phyloP scores from a whole-genome alignment of 1,140 invertebrate species.

The Drosophila arawakana region DNA sequence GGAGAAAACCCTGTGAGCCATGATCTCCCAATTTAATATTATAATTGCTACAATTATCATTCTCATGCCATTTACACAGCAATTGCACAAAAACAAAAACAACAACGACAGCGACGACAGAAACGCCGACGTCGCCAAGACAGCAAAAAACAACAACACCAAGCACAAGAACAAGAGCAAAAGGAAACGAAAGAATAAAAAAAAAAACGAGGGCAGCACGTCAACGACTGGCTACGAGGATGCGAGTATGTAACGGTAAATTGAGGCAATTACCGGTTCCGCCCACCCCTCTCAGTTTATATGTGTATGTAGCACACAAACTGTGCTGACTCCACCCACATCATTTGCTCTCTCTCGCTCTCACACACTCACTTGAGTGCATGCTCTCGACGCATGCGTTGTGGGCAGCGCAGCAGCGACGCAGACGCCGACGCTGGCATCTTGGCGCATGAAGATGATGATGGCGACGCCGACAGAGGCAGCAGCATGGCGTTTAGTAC shows the following conservation, averaged over 20 bases:
- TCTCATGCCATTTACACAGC: conserved; percentile 84
- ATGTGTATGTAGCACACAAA: conserved; percentile 30
- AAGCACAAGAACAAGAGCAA: neutral
- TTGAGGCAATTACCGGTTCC: conserved; percentile 75
- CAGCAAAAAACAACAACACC: conserved; percentile 43
- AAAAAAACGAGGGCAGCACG: conserved; percentile 38
- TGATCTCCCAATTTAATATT: conserved; percentile 85
- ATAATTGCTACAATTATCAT: conserved; percentile 85
- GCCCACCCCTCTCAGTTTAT: conserved; percentile 14
- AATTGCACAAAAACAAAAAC: conserved; percentile 74
- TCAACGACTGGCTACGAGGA: conserved; percentile 52
- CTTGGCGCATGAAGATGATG: conserved; percentile 41
- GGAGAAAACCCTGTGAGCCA: conserved; percentile 78
- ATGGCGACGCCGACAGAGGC: conserved; percentile 5
- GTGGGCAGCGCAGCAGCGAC: neutral
- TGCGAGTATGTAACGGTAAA: conserved; percentile 69
- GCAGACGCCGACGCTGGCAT: conserved; percentile 19
- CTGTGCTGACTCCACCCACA: conserved; percentile 66
- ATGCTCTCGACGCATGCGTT: conserved; percentile 59
- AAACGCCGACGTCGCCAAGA: conserved; percentile 28
- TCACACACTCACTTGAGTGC: conserved; percentile 5
- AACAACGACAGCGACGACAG: neutral
- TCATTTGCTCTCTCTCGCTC: conserved; percentile 13
- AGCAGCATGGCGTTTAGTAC: conserved; percentile 48
- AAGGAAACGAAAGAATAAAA: conserved; percentile 16